These are phyloP conservation scores for Mycogona germanica DNA, from an alignment of 2,888 invertebrate species.

Conservation along the genomic window DNA sequence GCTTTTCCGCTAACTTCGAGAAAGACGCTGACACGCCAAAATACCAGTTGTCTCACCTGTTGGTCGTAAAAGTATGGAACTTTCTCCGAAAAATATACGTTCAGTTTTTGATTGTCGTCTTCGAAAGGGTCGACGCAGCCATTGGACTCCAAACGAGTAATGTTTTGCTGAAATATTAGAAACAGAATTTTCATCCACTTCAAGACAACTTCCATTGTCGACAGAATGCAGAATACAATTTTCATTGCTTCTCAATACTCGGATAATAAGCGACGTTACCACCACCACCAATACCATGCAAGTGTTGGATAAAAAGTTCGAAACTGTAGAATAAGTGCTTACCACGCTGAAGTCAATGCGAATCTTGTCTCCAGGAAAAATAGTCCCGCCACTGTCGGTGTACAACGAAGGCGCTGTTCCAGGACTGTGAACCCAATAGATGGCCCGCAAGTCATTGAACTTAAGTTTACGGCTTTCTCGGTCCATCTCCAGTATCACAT, in stretches of 20 bases:
- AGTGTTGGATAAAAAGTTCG: too few species aligned
- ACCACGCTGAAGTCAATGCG: slow-evolving; percentile 12
- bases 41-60: background rate
- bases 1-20: too few species aligned
- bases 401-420: slow-evolving; percentile 6
- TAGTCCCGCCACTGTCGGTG: slow-evolving; percentile 4
- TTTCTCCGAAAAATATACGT: background rate
- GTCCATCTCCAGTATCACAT: background rate
- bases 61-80: slow-evolving; percentile 6
- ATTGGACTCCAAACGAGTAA: slow-evolving; percentile 1
- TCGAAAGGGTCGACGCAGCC: background rate
- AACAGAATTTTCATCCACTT: background rate
- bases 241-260: background rate
- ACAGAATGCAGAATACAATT: too few species aligned
- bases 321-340: background rate
- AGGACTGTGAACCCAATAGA: slow-evolving; percentile 9
- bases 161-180: slow-evolving; percentile 8
- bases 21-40: too few species aligned
- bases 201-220: too few species aligned
- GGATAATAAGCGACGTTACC: too few species aligned
- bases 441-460: slow-evolving; percentile 4
- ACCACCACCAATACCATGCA: too few species aligned
- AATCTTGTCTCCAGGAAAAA: slow-evolving; percentile 12
- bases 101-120: background rate
- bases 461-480: slow-evolving; percentile 6